Percentiles rank a stretch among this genome's conserved stretches.
phyloP scores from a whole-genome alignment of 1,140 invertebrate genomes.

The Zaprionus inermis region DNA sequence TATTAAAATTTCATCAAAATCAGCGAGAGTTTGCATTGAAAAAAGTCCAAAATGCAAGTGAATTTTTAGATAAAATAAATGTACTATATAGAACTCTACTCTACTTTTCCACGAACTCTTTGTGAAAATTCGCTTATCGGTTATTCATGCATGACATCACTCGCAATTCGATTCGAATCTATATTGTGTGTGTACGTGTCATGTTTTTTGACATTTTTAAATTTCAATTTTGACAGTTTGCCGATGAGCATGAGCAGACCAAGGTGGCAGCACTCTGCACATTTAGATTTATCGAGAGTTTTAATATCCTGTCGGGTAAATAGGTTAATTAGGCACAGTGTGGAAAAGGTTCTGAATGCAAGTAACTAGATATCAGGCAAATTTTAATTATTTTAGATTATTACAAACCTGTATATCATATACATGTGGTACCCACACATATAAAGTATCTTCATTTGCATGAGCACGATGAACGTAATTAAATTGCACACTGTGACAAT shows the following conservation, averaged over 20 bases:
- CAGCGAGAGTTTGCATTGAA: too few relatives aligned
- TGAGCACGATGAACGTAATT: constrained; percentile 61
- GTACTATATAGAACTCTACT: too few relatives aligned
- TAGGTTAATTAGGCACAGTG: not conserved
- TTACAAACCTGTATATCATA: not conserved
- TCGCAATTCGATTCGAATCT: constrained; percentile 57
- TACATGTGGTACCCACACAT: too few relatives aligned
- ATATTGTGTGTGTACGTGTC: constrained; percentile 46
- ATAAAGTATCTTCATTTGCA: constrained; percentile 34
- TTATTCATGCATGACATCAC: constrained; percentile 77
- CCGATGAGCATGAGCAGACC: constrained; percentile 34
- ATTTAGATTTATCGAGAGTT: constrained; percentile 1
- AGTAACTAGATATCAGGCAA: not conserved
- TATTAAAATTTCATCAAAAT: too few relatives aligned
- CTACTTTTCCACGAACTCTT: constrained; percentile 54
- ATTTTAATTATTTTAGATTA: not conserved
- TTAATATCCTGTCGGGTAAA: constrained; percentile 12
- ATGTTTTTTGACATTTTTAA: constrained; percentile 75
- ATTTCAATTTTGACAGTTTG: constrained; percentile 71
- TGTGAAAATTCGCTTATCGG: constrained; percentile 64
- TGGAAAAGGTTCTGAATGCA: not conserved
- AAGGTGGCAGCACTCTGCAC: not conserved
- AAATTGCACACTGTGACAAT: constrained; percentile 78
- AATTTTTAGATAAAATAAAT: too few relatives aligned
- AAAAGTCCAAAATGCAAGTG: too few relatives aligned